Evolutionary conservation across 2,797 vertebrate species (phyloP).

Genomic region (Sebastes variabilis): DNA sequence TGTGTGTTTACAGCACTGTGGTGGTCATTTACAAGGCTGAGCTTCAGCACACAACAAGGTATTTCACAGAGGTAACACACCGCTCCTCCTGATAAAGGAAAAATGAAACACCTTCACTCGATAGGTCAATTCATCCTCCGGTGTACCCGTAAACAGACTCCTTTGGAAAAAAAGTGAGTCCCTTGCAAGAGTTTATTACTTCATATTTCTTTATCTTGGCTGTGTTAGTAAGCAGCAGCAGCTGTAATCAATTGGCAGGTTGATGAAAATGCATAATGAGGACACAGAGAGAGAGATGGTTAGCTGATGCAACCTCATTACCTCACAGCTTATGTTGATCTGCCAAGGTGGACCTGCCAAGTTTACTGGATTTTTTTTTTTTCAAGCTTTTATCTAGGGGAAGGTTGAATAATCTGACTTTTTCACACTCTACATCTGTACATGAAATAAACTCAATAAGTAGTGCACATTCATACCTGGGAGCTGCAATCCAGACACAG

Average conservation of each 20-base stretch:
- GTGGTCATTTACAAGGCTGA: conserved; percentile 22
- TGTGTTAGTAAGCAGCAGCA: conserved; percentile 40
- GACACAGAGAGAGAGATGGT: conserved; percentile 50
- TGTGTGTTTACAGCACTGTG: not conserved
- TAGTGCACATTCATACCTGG: conserved; percentile 2
- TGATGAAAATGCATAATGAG: conserved; percentile 63
- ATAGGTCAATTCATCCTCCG: conserved; percentile 12
- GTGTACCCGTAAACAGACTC: conserved; percentile 9
- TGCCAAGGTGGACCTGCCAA: conserved; percentile 52
- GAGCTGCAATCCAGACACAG: not conserved
- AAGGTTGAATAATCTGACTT: conserved; percentile 25
- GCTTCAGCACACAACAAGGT: not conserved
- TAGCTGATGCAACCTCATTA: conserved; percentile 64
- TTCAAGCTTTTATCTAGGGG: conserved; percentile 30
- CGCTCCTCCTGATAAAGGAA: conserved; percentile 1
- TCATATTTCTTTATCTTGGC: conserved; percentile 54
- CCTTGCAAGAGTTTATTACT: conserved; percentile 27
- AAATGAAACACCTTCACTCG: not conserved
- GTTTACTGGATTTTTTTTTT: conserved; percentile 23
- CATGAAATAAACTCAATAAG: conserved; percentile 19
- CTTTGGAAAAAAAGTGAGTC: not conserved
- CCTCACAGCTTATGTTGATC: conserved; percentile 53
- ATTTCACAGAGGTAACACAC: not conserved
- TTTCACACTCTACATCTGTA: conserved; percentile 14
- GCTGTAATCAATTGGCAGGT: conserved; percentile 61